Evolutionary conservation across 1,140 invertebrate species (phyloP), one percentile per base, ranked within the genome.

Genomic region (Planococcus citri): DNA sequence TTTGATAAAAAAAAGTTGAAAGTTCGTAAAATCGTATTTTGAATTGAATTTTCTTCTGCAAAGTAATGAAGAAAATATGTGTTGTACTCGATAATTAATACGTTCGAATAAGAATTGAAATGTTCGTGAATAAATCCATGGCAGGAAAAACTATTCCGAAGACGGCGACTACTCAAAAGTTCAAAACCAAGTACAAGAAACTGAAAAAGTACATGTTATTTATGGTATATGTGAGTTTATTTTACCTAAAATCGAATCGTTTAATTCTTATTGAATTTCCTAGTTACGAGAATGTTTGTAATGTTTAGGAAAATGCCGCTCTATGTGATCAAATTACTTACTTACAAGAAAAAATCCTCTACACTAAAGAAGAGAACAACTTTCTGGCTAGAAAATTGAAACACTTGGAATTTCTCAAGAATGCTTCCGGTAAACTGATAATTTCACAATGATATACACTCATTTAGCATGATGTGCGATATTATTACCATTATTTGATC

Each of bases 311-410:
- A 64, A 64, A 64, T 64, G 60, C 60, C 6, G 60, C 60, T 64
- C 24, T 64, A 27, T 64, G 60, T 27, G 60, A 64, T 64, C 60
- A 64, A 64, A 64, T 64, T 64, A 64, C 60, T 12, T 64, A 64
- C 24, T 64, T 64, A 64, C 60, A 64, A 64, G 60, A 64, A 10
- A 64, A 64, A 24, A 64, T 64, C 9, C 60, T 64, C 17, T 64
- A 64, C 22, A 64, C 25, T 2, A 64, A 64, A 64, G 60, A 64
- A 64, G 60, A 64, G 17, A 64, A 24, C 9, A 64, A 64, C 17
- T 64, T 64, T 17, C 24, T 64, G 22, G 25, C 60, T 14, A 64
- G 60, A 25, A 64, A 64, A 64, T 27, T 64, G 22, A 64, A 64
- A 64, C 60, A 64, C 10, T 6, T 64, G 1, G 60, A 64, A 64